These are phyloP conservation scores for Seriola aureovittata DNA, from an alignment of 2,113 vertebrate species.

Conservation along the genomic window DNA sequence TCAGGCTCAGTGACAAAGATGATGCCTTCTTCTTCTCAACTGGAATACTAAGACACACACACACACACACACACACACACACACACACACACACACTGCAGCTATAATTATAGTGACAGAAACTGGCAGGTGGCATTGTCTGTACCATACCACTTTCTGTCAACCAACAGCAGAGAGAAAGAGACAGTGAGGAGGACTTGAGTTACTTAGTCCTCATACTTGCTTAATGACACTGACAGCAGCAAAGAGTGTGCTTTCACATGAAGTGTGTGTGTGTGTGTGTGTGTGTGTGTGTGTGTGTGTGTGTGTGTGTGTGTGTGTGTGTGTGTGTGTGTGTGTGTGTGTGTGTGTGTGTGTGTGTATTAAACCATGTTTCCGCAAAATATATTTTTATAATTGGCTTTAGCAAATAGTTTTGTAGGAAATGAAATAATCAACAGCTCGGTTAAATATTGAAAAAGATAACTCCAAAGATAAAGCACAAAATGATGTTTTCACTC, in stretches of 20 bases:
- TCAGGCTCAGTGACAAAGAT: slow-evolving; percentile 81
- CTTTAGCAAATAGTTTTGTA: neutral
- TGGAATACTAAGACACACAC: slow-evolving; percentile 69
- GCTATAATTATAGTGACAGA: slow-evolving; percentile 84
- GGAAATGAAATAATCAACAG: neutral
- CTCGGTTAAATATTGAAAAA: neutral
- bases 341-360: neutral
- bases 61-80: slow-evolving; percentile 33
- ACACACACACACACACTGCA: slow-evolving; percentile 48
- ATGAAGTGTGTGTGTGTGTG: neutral
- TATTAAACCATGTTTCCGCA: neutral
- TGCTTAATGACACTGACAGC: slow-evolving; percentile 25
- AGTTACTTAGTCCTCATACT: slow-evolving; percentile 11
- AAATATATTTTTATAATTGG: neutral
- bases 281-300: neutral
- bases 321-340: too few relatives aligned
- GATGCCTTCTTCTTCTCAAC: slow-evolving; percentile 75
- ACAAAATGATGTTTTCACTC: too few relatives aligned
- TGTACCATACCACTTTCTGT: slow-evolving; percentile 56
- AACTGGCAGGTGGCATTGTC: slow-evolving; percentile 82
- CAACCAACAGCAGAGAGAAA: slow-evolving; percentile 42
- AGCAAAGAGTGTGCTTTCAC: slow-evolving; percentile 13
- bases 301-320: neutral
- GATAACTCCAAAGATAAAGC: neutral
- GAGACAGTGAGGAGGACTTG: slow-evolving; percentile 27